Evolutionary conservation across 2,888 invertebrate genomes (phyloP).

Genomic region (Sinelater perroti): DNA sequence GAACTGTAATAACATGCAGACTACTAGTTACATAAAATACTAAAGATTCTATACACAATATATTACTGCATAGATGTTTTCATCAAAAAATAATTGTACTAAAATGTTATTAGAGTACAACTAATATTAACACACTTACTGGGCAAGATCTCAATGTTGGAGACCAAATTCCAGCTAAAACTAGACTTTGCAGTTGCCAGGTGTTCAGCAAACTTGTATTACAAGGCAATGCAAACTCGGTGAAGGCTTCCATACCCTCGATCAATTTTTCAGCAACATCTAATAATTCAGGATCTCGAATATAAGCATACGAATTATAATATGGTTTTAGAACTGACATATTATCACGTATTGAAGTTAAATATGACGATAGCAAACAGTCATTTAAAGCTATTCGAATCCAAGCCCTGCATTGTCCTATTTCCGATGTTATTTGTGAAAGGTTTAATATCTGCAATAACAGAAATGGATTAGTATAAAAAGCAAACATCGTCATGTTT

Average conservation of each 20-base stretch:
- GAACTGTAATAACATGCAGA: too few relatives aligned
- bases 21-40: too few relatives aligned
- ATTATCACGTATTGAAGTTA: constrained; percentile 82
- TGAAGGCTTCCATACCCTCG: constrained; percentile 78
- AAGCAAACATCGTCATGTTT: neutral
- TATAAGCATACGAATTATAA: constrained; percentile 82
- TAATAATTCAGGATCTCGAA: constrained; percentile 83
- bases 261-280: constrained; percentile 80
- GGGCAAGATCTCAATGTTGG: constrained; percentile 81
- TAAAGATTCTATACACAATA: too few relatives aligned
- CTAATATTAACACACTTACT: constrained; percentile 55
- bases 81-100: too few relatives aligned
- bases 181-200: constrained; percentile 86
- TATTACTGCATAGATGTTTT: too few relatives aligned
- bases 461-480: neutral
- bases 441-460: constrained; percentile 72
- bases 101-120: too few relatives aligned
- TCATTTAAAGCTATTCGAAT: constrained; percentile 89
- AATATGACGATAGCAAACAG: constrained; percentile 84
- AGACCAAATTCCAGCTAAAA: constrained; percentile 86
- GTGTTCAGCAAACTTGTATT: constrained; percentile 89
- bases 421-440: constrained; percentile 85
- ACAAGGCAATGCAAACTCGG: constrained; percentile 77
- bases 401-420: constrained; percentile 93
- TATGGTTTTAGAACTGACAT: constrained; percentile 80